phyloP scores from a whole-genome alignment of 2,113 vertebrate genomes.

The Tychaedon coryphoeus region DNA sequence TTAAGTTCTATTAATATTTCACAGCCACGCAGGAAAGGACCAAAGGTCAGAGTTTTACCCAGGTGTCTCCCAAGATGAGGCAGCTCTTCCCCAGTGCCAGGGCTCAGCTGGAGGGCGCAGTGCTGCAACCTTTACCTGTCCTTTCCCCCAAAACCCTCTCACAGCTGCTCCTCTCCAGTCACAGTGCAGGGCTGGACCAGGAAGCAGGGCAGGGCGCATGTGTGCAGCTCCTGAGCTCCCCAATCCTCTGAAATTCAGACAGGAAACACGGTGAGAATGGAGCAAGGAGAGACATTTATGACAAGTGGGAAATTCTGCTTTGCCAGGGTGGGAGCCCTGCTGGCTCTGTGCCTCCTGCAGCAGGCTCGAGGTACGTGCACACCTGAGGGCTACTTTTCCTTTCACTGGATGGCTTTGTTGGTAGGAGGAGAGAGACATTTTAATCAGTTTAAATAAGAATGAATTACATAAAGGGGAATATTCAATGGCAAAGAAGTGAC shows the following conservation, averaged over 20 bases:
- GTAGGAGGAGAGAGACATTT: background rate
- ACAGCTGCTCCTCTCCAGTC: accelerated
- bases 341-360: background rate
- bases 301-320: background rate
- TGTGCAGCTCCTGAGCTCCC: background rate
- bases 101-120: background rate
- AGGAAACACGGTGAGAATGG: background rate
- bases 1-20: background rate
- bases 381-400: background rate
- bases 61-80: background rate
- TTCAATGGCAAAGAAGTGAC: accelerated
- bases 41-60: background rate
- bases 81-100: background rate
- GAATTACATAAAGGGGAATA: background rate
- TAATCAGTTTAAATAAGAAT: background rate
- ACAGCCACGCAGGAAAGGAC: background rate
- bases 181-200: background rate
- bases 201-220: background rate
- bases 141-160: background rate
- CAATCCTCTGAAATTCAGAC: accelerated
- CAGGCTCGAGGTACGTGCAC: background rate
- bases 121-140: accelerated
- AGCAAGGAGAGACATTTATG: background rate
- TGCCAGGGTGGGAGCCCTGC: background rate
- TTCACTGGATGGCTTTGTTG: background rate